A percentile compares a stretch with the other conserved stretches of the same genome.
These are phyloP conservation scores for Fistularia tabacaria DNA, from an alignment of 2,797 vertebrate species.

Conservation along the genomic window DNA sequence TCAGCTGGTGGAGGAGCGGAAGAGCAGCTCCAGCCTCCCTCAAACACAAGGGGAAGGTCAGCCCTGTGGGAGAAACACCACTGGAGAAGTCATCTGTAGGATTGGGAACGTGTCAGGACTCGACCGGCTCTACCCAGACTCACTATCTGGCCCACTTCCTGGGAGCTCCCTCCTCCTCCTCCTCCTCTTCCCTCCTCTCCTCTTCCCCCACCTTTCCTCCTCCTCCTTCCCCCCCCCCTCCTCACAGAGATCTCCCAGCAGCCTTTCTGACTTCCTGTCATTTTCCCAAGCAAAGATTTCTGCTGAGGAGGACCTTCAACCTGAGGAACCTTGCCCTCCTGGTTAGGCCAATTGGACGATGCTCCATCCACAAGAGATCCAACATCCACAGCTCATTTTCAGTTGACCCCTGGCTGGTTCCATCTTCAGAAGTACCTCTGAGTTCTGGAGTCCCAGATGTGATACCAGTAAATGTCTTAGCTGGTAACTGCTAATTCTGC, in stretches of 20 bases:
- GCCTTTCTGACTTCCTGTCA: conserved; percentile 38
- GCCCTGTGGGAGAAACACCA: conserved; percentile 39
- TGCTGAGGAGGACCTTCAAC: conserved; percentile 20
- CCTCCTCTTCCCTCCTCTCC: conserved; percentile 18
- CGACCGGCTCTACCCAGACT: conserved; percentile 36
- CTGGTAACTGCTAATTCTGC: too few species aligned
- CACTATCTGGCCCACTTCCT: conserved; percentile 53
- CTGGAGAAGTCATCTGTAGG: conserved; percentile 44
- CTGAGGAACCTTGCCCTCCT: conserved; percentile 10
- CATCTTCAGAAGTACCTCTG: background rate
- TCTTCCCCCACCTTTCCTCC: background rate
- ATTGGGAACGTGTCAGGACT: conserved; percentile 61
- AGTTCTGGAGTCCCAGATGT: too few species aligned
- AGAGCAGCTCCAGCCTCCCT: too few species aligned
- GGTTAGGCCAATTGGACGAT: conserved; percentile 39
- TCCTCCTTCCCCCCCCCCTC: conserved; percentile 17
- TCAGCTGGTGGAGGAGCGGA: too few species aligned
- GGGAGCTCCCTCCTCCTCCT: conserved; percentile 43
- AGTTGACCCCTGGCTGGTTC: background rate
- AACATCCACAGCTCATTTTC: background rate
- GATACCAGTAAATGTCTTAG: too few species aligned
- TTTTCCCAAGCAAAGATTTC: conserved; percentile 23
- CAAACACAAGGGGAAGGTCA: conserved; percentile 28
- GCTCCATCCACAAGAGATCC: conserved; percentile 23
- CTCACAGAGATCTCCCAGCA: background rate